phyloP scores from a whole-genome alignment of 2,113 vertebrate genomes.

The Eulacestoma nigropectus region DNA sequence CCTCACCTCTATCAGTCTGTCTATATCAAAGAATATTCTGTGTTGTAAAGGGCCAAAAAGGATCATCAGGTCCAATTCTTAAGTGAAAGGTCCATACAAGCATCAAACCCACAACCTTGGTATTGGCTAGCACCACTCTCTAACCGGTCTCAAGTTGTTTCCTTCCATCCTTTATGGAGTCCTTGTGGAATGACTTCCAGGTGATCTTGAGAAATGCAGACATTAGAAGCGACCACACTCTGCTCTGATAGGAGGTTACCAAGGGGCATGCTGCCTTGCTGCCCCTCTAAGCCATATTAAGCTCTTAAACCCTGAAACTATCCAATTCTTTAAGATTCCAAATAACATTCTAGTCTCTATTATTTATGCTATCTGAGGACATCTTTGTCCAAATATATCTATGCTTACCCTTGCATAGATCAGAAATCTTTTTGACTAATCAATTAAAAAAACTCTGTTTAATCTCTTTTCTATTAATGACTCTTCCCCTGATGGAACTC shows the following conservation, averaged over 20 bases:
- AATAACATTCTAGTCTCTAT: background rate
- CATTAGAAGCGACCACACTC: rapidly evolving
- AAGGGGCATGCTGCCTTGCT: background rate
- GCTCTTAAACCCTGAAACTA: background rate
- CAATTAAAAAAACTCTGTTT: background rate
- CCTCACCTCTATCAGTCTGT: background rate
- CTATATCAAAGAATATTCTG: background rate
- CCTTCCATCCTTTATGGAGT: background rate
- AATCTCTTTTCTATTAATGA: background rate
- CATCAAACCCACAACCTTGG: background rate
- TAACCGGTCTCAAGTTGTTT: background rate
- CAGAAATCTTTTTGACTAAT: background rate
- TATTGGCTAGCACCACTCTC: background rate
- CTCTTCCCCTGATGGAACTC: background rate
- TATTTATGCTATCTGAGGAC: background rate
- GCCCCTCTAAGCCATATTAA: background rate
- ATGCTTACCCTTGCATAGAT: background rate
- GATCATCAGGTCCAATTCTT: background rate
- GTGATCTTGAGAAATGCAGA: background rate
- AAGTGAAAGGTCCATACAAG: background rate
- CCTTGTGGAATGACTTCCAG: background rate
- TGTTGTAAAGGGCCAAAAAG: background rate
- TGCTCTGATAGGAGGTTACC: background rate
- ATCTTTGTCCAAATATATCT: background rate
- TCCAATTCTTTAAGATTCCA: background rate